A percentile compares a stretch with the other conserved stretches of the same genome.
phyloP scores from a whole-genome alignment of 2,113 vertebrate species.

The Petroica traversi region DNA sequence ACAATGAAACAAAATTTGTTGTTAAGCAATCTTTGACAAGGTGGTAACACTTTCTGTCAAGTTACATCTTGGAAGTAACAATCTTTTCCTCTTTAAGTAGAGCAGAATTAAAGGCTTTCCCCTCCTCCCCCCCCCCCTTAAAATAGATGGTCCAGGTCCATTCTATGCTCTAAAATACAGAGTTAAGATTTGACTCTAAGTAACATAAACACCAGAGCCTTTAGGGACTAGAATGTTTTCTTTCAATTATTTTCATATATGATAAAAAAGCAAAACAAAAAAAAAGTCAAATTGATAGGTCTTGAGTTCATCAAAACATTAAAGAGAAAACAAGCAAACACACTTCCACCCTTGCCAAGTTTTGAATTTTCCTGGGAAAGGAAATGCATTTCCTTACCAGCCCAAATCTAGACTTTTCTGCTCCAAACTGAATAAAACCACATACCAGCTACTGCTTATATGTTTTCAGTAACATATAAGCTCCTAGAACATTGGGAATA shows the following conservation, averaged over 20 bases:
- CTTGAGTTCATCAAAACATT: slow-evolving; percentile 27
- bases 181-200: neutral
- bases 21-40: neutral
- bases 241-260: slow-evolving; percentile 42
- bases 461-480: neutral
- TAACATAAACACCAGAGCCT: neutral
- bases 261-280: slow-evolving; percentile 6
- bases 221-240: neutral
- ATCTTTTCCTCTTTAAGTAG: neutral
- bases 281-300: neutral
- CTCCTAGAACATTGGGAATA: neutral
- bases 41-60: neutral
- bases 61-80: neutral
- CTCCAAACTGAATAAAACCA: neutral
- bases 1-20: neutral
- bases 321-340: slow-evolving; percentile 22
- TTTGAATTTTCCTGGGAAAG: slow-evolving; percentile 34
- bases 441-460: neutral
- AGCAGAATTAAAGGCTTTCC: neutral
- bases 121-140: accelerated
- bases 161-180: neutral
- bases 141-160: neutral
- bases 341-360: neutral
- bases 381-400: neutral
- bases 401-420: neutral